Evolutionary conservation across 2,888 invertebrate species (phyloP).

Genomic region (Siphlonurus alternatus): DNA sequence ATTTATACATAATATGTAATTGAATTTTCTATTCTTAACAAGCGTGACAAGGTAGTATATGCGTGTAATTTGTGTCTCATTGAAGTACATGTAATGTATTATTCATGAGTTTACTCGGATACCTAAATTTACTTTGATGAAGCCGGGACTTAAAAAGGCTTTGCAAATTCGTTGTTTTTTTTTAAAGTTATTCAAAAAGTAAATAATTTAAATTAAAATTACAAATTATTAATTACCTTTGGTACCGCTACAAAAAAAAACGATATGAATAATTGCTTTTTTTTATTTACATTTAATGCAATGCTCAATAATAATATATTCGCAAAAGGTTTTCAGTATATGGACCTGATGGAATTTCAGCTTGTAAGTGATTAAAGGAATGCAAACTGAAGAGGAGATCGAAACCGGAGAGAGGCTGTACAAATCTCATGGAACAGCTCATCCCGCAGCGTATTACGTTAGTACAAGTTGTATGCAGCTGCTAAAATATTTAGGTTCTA

Average conservation of each 20-base stretch:
- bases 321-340: background rate
- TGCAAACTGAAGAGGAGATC: background rate
- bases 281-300: no score
- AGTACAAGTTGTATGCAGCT: no score
- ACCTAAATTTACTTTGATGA: background rate
- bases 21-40: background rate
- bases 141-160: background rate
- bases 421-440: background rate
- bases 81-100: background rate
- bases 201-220: background rate
- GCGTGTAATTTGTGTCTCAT: background rate
- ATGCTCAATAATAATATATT: no score
- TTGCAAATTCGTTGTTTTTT: background rate
- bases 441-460: background rate
- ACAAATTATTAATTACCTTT: background rate
- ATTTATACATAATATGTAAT: background rate
- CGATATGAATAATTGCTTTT: no score
- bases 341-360: background rate
- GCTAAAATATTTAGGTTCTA: no score
- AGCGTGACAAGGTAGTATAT: background rate
- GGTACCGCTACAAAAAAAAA: no score
- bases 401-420: background rate
- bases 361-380: background rate
- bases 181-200: background rate
- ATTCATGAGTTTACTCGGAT: background rate